Conservation (phyloP, 53 echinoderm and acorn worm species). For the Luidia sarsii region DNA sequence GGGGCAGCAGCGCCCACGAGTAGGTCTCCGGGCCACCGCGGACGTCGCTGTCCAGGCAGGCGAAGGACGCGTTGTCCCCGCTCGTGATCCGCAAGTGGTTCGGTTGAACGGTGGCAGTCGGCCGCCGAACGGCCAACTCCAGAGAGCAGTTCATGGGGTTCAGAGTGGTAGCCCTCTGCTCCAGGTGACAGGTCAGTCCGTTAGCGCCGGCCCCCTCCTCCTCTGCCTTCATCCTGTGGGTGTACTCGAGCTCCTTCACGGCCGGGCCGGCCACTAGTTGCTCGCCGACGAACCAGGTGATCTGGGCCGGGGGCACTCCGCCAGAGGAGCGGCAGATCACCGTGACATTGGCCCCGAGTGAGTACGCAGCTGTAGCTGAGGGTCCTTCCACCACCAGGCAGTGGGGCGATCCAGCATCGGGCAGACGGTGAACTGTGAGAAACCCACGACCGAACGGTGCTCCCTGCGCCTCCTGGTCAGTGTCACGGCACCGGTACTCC, state of each 20-base stretch:
- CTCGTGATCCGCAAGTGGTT: background rate
- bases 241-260: background rate
- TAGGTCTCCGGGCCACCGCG: background rate
- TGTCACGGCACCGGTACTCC: background rate
- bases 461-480: background rate
- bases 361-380: background rate
- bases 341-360: background rate
- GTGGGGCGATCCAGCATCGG: background rate
- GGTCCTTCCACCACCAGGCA: background rate
- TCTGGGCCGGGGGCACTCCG: conserved; percentile 8
- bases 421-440: background rate
- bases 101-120: too few relatives aligned
- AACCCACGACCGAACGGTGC: background rate
- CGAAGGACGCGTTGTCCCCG: background rate
- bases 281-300: background rate
- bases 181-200: background rate
- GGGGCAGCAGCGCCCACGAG: background rate
- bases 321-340: background rate
- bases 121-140: too few relatives aligned
- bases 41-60: background rate
- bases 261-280: conserved; percentile 10
- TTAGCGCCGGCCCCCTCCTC: conserved; percentile 19
- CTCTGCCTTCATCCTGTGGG: background rate
- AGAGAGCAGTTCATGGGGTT: too few relatives aligned
- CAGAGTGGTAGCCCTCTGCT: too few relatives aligned